Base-by-base conservation (phyloP, 1,140 invertebrate genomes). In the Olivierus martensii region DNA sequence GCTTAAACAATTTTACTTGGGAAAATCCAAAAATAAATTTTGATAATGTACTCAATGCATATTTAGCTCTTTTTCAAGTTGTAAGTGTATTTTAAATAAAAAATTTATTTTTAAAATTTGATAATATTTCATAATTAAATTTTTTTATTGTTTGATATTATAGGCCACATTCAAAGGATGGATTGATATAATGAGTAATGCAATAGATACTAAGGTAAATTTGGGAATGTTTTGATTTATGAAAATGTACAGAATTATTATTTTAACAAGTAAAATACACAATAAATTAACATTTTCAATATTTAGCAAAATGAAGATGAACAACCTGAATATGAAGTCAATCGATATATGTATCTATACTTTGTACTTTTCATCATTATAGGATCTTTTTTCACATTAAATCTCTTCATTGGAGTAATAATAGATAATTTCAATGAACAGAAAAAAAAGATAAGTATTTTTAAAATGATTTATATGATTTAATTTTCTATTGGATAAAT, bases 401-500 rank as follows among this genome's bases (percentile, higher is more conserved):
- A 95, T 71, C 81, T 95, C 64, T 95, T 95, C 74, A 94, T 95
- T 76, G 90, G 90, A 79, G 91, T 94, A 63, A 94, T 95, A 75
- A 95, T 95, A 68, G 90, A 95, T 69, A 94, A 95, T 73, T 96
- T 95, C 71, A 98, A 98, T 73, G 89, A 95, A 73, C 93, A 97
- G 73, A 98, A 98, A 78, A 97, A 97, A 74, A 96, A 96, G 75
- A 53, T 58, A 55, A 58, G 56, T 58, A 46, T 46, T n/a, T 50
- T 35, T 17, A 48, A n/a, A 18, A 10, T 18, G n/a, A n/a, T n/a
- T n/a, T n/a, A n/a, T 38, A n/a, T n/a, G n/a, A n/a, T n/a, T n/a
- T n/a, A n/a, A n/a, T n/a, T n/a, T n/a, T n/a, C n/a, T n/a, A n/a
- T n/a, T n/a, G n/a, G n/a, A n/a, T n/a, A n/a, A n/a, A n/a, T n/a